Evolutionary conservation across 1,140 invertebrate species (phyloP), one percentile per base, ranked within the genome.

Genomic region (Protaetia brevitarsis): DNA sequence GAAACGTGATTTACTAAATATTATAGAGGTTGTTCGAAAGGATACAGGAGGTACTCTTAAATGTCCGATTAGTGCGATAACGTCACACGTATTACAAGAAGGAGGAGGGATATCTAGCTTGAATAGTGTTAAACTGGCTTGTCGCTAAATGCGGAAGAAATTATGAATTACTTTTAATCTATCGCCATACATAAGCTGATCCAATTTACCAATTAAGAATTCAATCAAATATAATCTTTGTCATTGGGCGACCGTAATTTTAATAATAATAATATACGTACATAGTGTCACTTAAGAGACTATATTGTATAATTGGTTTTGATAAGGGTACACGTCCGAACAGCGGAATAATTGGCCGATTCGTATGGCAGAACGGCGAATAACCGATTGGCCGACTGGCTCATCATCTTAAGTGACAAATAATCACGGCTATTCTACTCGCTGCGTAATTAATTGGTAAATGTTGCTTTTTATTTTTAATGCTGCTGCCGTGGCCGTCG

Each of bases 301-400:
- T 76, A 74, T 70, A 76, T 74, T 74, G 75, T 76, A 75, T 76
- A 76, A 76, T 76, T 76, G 75, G 74, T 75, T 76, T 74, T 76
- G 75, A 76, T 76, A 76, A 76, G 75, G 75, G 75, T 74, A 75
- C 67, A 63, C 66, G 70, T 68, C 64, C 23, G 69, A 27, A 16
- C 71, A 73, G 29, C 29, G 29, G 16, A 36, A 23, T 36, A 31
- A 10, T 7, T 3, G 16, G 27, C 31, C 60, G 13, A 4, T 62
- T 36, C n/a, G 21, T 30, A 30, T 36, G 11, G 0, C 19, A 36
- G 36, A 11, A 59, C 16, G n/a, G 13, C 11, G 57, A 59, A 7
- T 26, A 62, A n/a, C 19, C 13, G 62, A 37, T 31, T 70, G 74
- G 34, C 3, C 69, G 19, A 31, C 37, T 75, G 72, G 63, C 69